These are phyloP conservation scores for Danio jaintianensis DNA, from an alignment of 2,797 vertebrate species.

Conservation along the genomic window DNA sequence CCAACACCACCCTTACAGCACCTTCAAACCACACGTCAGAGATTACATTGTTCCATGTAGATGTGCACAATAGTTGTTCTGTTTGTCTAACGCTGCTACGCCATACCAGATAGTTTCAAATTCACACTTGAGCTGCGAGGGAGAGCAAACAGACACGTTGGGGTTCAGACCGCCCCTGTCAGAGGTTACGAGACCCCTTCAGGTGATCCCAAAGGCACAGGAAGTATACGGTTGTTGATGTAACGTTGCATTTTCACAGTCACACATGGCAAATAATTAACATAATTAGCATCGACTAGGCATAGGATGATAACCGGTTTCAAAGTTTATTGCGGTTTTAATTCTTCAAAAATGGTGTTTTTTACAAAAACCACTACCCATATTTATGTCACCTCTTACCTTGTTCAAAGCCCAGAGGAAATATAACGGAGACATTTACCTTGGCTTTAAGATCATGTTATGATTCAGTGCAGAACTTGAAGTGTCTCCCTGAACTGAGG, in stretches of 20 bases:
- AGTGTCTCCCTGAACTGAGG: background rate
- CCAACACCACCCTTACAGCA: constrained; percentile 37
- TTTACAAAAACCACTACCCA: too few species aligned
- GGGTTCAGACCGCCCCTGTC: constrained; percentile 6
- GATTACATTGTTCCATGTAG: constrained; percentile 28
- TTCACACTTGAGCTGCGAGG: constrained; percentile 22
- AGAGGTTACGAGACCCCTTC: constrained; percentile 27
- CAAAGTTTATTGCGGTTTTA: too few species aligned
- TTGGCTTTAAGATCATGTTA: background rate
- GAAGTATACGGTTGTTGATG: background rate
- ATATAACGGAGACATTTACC: background rate
- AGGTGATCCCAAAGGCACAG: background rate
- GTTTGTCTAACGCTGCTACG: constrained; percentile 15
- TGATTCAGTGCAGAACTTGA: constrained; percentile 11
- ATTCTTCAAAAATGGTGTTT: too few species aligned
- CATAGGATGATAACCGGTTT: too few species aligned
- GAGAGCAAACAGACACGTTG: constrained; percentile 1
- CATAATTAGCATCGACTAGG: too few species aligned
- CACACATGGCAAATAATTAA: too few species aligned
- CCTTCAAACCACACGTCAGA: constrained; percentile 32
- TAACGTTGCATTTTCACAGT: too few species aligned
- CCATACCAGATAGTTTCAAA: constrained; percentile 18
- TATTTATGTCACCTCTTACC: background rate
- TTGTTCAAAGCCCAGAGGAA: background rate
- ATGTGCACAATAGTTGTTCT: constrained; percentile 25